phyloP scores from a whole-genome alignment of 2,113 vertebrate species.

The Cheilinus undulatus region DNA sequence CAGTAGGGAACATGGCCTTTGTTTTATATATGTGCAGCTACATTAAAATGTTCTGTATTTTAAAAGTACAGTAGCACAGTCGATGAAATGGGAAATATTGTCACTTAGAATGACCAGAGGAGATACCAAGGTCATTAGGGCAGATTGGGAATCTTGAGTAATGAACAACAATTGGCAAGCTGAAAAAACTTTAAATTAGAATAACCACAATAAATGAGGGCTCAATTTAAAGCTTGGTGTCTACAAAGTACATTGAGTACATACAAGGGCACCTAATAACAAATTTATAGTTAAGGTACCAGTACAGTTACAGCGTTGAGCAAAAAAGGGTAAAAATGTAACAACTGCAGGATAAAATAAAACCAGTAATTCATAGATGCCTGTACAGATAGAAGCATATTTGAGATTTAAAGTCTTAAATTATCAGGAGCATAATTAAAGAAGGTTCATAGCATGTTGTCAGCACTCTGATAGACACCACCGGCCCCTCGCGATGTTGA shows the following conservation, averaged over 20 bases:
- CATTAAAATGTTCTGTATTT: conserved; percentile 3
- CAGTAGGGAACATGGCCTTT: not conserved
- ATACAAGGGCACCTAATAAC: not conserved
- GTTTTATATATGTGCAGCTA: not conserved
- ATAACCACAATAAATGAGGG: no score
- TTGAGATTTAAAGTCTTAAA: not conserved
- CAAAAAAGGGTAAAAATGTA: conserved; percentile 10
- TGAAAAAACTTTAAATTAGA: no score
- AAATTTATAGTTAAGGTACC: conserved; percentile 7
- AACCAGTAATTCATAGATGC: conserved; percentile 33
- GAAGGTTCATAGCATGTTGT: conserved; percentile 22
- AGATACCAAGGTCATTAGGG: no score
- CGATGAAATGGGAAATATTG: not conserved
- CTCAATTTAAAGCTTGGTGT: no score
- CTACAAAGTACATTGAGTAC: no score
- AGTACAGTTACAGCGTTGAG: conserved; percentile 14
- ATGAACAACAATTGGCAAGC: no score
- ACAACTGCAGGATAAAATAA: conserved; percentile 45
- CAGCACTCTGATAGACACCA: conserved; percentile 18
- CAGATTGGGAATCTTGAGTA: no score
- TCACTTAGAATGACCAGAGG: conserved; percentile 6
- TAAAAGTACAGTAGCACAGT: not conserved
- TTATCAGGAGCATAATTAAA: conserved; percentile 3
- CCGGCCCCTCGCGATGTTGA: not conserved
- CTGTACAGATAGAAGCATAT: conserved; percentile 18